Percentiles rank a stretch among this genome's conserved stretches.
Evolutionary conservation across 2,888 invertebrate species (phyloP).

Genomic region (Philaethria dido): DNA sequence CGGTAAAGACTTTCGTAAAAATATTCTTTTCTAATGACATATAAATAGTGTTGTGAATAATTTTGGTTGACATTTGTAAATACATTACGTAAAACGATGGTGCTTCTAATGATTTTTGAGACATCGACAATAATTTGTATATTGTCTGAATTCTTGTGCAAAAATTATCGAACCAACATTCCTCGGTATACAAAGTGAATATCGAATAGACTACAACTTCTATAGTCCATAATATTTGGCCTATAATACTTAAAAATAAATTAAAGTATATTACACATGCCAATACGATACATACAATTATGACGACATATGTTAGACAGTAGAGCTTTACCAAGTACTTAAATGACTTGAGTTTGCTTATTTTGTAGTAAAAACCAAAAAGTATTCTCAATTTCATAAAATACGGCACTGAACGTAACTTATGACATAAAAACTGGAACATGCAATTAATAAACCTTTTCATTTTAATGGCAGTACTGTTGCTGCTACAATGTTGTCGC

Average conservation of each 20-base stretch:
- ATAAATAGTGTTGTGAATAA: not conserved
- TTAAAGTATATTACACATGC: not conserved
- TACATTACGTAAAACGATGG: not conserved
- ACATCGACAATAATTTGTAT: not conserved
- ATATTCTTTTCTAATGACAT: not conserved
- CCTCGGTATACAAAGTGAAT: not conserved
- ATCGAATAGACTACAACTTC: not conserved
- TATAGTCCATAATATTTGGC: not conserved
- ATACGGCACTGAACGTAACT: not conserved
- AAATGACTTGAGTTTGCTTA: not conserved
- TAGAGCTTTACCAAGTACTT: not conserved
- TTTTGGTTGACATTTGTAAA: not conserved
- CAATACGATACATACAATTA: not conserved
- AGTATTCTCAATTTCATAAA: not conserved
- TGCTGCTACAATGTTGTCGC: not conserved
- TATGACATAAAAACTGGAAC: not conserved
- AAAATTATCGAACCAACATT: not conserved
- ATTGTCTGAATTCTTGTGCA: slow-evolving; percentile 9
- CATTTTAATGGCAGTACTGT: not conserved
- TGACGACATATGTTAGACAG: not conserved
- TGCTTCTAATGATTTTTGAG: not conserved
- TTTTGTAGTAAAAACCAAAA: not conserved
- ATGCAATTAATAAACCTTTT: not conserved
- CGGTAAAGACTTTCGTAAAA: rapidly evolving
- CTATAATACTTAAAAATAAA: not conserved